Base-by-base conservation (phyloP, 2,888 invertebrate species). In the Sesia bembeciformis region DNA sequence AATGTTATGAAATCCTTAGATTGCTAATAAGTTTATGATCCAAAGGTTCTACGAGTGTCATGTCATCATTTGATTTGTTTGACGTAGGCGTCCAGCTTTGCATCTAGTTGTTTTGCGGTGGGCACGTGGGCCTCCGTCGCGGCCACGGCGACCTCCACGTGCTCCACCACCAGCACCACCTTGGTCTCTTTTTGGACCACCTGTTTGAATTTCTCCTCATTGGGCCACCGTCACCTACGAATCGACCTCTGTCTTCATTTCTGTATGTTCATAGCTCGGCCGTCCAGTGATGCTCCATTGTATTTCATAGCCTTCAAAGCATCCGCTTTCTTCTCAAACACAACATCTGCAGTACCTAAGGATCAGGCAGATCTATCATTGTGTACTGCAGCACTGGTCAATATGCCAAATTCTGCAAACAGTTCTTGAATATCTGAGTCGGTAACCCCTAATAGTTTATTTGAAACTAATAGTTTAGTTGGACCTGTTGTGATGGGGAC, bases 371-470 rank as follows among this genome's bases (percentile, higher is more conserved):
- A 96, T 74, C 95, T 92, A 78, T 97, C 97, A 76, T 98, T 99
- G 82, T 99, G 98, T 60, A 99, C 97, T 56, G 97, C 94, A 50
- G 98, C 98, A 84, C 95, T 97, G 83, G 96, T 96, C 63, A 99
- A 89, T 58, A 95, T 95, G 60, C 99, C 98, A 91, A 99, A 98
- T 90, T 99, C 99, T 59, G 96, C 95, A 88, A 99, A 99, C 58
- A 99, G 91, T 88, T 98, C 98, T 91, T 97, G 95, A 70, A 98
- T 97, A 82, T 98, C 98, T 52, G 97, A 95, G 82, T 98, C 98
- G 58, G 97, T 98, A 50, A 99, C 99, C 59, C 98, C 98, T n/a
- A n/a, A 90, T 96, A 98, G 84, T 99, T 98, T 75, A 90, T 99
- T 99, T 54, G 97, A 97, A 56, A 99, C 97, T 67, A 98, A 92